phyloP scores from a whole-genome alignment of 1,140 invertebrate species.

The Sitobion miscanthi region DNA sequence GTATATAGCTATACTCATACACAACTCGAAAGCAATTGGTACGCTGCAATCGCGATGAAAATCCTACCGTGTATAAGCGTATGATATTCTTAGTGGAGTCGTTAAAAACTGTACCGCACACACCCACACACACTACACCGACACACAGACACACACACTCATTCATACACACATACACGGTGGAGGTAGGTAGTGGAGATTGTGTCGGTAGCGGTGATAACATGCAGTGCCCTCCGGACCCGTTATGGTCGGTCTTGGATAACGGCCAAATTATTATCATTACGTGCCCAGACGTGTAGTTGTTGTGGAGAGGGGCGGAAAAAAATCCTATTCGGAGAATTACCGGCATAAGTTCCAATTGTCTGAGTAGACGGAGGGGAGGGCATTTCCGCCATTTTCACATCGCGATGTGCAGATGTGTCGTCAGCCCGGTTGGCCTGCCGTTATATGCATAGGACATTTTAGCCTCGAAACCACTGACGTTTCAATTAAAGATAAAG shows the following conservation, averaged over 20 bases:
- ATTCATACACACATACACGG: too few relatives aligned
- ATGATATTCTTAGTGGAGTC: constrained; percentile 12
- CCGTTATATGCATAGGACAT: background rate
- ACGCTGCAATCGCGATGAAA: background rate
- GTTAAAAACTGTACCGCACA: background rate
- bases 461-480: background rate
- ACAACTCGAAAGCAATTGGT: background rate
- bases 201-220: background rate
- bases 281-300: background rate
- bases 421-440: background rate
- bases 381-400: background rate
- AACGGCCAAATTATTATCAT: constrained; percentile 26
- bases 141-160: background rate
- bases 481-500: background rate
- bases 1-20: background rate
- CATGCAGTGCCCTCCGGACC: background rate
- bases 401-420: background rate
- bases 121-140: background rate
- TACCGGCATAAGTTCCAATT: background rate
- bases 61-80: background rate
- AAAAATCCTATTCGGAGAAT: constrained; percentile 29
- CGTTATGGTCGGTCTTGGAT: constrained; percentile 5
- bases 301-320: background rate
- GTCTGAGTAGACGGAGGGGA: background rate
- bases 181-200: background rate